Evolutionary conservation across 53 echinoderm and acorn worm genomes (phyloP).

Genomic region (Paracentrotus lividus): DNA sequence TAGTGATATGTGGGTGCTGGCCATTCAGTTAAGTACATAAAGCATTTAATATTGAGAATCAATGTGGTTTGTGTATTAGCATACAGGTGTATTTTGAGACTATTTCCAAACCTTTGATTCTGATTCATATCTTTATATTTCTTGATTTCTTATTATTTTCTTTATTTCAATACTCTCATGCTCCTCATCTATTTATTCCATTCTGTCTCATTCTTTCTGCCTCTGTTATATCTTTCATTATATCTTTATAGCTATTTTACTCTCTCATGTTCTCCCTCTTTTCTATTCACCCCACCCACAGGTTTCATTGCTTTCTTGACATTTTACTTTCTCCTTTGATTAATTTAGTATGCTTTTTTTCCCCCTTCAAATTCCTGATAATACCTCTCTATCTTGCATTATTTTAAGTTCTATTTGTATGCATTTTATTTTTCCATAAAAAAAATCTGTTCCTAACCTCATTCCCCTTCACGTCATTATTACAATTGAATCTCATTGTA

Average conservation of each 20-base stretch:
- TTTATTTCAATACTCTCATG: neutral
- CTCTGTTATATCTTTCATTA: neutral
- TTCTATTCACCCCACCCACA: neutral
- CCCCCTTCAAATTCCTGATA: no score
- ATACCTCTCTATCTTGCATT: neutral
- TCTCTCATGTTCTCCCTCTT: neutral
- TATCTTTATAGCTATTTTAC: neutral
- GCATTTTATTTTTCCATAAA: neutral
- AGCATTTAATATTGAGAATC: neutral
- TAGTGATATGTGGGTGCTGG: neutral
- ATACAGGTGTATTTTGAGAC: slow-evolving; percentile 11
- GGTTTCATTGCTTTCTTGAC: neutral
- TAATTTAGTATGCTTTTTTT: neutral
- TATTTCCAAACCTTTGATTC: neutral
- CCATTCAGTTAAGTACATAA: neutral
- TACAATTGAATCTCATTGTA: neutral
- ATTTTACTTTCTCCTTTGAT: neutral
- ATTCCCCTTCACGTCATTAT: neutral
- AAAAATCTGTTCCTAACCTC: no score
- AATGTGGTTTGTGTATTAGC: slow-evolving; percentile 32
- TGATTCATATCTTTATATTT: neutral
- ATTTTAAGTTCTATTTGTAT: neutral
- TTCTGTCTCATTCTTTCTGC: neutral
- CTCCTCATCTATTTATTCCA: neutral
- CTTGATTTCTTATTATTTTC: neutral